Conservation (phyloP, 1,140 invertebrate species). For the Danaus plexippus region DNA sequence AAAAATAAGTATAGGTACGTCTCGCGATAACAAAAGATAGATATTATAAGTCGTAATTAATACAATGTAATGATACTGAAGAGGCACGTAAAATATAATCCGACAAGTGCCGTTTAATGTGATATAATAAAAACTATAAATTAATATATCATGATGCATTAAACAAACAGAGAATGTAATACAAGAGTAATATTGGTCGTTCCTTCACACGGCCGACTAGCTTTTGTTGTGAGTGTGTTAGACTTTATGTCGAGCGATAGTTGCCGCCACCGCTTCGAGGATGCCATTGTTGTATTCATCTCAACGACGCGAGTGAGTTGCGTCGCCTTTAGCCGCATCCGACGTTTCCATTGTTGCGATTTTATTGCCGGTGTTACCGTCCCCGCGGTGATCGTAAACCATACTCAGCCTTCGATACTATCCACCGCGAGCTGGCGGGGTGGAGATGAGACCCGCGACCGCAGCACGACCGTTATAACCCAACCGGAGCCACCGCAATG, state of each 20-base stretch:
- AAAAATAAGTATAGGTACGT: constrained; percentile 48
- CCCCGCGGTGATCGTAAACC: constrained; percentile 57
- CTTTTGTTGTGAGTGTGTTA: constrained; percentile 33
- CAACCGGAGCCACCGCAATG: constrained; percentile 59
- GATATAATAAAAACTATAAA: constrained; percentile 4
- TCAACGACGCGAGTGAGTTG: constrained; percentile 57
- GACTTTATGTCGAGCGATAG: constrained; percentile 51
- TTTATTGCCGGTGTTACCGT: constrained; percentile 68
- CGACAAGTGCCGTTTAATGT: background rate
- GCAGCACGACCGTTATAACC: constrained; percentile 54
- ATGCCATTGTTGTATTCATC: constrained; percentile 67
- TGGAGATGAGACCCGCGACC: constrained; percentile 56
- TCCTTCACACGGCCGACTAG: constrained; percentile 24
- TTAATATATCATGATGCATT: background rate
- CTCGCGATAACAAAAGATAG: background rate
- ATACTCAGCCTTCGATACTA: constrained; percentile 56
- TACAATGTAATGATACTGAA: constrained; percentile 1
- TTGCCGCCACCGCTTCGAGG: constrained; percentile 61
- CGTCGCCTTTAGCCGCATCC: constrained; percentile 64
- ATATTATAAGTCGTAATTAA: background rate
- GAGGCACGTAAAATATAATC: background rate
- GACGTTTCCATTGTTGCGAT: constrained; percentile 67
- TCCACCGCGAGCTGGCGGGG: constrained; percentile 43
- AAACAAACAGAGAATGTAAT: background rate
- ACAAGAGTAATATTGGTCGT: constrained; percentile 1